Percentiles rank a stretch among this genome's conserved stretches.
Conservation (phyloP, 92 coral and sea anemone species). For the Montipora capitata region DNA sequence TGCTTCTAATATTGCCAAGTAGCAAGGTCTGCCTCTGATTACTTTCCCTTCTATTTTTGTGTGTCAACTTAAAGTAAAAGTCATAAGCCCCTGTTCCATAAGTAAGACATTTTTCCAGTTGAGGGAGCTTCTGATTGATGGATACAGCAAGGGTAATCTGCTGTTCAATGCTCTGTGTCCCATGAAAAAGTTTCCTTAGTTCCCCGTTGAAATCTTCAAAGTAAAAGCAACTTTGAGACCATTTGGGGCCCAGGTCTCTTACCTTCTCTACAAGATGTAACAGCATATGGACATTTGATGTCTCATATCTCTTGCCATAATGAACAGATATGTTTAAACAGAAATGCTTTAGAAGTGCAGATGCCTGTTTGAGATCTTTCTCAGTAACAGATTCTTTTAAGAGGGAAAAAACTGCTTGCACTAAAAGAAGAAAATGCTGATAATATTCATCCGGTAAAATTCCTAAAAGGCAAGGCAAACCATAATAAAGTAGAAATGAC, state of each 20-base stretch:
- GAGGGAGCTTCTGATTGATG: slow-evolving; percentile 63
- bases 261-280: slow-evolving; percentile 69
- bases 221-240: slow-evolving; percentile 56
- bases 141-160: slow-evolving; percentile 64
- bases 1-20: slow-evolving; percentile 23
- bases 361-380: slow-evolving; percentile 21
- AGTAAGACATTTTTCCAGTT: slow-evolving; percentile 42
- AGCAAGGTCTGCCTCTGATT: slow-evolving; percentile 53
- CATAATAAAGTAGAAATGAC: slow-evolving; percentile 37
- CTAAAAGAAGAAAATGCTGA: slow-evolving; percentile 67
- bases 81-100: slow-evolving; percentile 60
- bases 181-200: slow-evolving; percentile 60
- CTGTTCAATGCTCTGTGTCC: slow-evolving; percentile 58
- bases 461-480: slow-evolving; percentile 46
- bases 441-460: slow-evolving; percentile 64
- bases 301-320: slow-evolving; percentile 49
- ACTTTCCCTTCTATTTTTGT: slow-evolving; percentile 38
- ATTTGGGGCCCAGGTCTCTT: slow-evolving; percentile 46
- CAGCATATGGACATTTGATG: slow-evolving; percentile 40
- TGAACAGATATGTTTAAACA: slow-evolving; percentile 11
- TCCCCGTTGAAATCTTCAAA: slow-evolving; percentile 67
- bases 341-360: slow-evolving; percentile 29
- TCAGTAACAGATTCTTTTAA: slow-evolving; percentile 57
- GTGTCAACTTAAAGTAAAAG: slow-evolving; percentile 38
- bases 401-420: slow-evolving; percentile 42